phyloP scores from a whole-genome alignment of 2,797 vertebrate genomes.

The Capromys pilorides region DNA sequence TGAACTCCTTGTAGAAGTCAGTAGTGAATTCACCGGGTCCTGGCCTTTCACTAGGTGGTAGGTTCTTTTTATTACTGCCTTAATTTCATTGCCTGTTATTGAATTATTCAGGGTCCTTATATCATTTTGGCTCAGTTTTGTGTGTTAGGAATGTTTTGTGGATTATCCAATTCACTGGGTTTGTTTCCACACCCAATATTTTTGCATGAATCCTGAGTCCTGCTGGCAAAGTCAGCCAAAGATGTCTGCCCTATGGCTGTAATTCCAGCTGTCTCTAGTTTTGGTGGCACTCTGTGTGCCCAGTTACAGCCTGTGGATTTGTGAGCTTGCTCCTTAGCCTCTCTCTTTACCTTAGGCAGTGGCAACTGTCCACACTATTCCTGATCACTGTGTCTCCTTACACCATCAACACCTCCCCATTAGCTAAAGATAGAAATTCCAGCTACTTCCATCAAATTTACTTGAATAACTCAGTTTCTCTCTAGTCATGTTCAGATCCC shows the following conservation, averaged over 20 bases:
- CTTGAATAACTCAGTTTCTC: not conserved
- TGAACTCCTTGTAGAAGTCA: not conserved
- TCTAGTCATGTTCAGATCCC: not conserved
- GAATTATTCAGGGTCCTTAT: not conserved
- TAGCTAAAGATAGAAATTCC: not conserved
- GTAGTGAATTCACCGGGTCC: not conserved
- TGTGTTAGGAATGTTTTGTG: not conserved
- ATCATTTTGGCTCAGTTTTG: not conserved
- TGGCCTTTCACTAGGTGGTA: not conserved
- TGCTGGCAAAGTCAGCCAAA: not conserved
- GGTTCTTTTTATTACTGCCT: not conserved
- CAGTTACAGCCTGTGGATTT: not conserved
- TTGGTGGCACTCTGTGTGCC: not conserved
- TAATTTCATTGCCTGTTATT: not conserved
- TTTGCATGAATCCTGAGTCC: not conserved
- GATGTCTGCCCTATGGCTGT: not conserved
- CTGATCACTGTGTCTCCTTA: not conserved
- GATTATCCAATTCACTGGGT: not conserved
- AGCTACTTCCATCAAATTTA: not conserved
- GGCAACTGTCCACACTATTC: not conserved
- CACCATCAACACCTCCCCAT: not conserved
- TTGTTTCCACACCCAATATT: not conserved
- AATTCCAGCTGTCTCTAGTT: not conserved
- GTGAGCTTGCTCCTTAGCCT: not conserved
- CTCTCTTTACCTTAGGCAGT: not conserved